Conservation (phyloP, 2,113 vertebrate species). For the Scartelaos histophorus region DNA sequence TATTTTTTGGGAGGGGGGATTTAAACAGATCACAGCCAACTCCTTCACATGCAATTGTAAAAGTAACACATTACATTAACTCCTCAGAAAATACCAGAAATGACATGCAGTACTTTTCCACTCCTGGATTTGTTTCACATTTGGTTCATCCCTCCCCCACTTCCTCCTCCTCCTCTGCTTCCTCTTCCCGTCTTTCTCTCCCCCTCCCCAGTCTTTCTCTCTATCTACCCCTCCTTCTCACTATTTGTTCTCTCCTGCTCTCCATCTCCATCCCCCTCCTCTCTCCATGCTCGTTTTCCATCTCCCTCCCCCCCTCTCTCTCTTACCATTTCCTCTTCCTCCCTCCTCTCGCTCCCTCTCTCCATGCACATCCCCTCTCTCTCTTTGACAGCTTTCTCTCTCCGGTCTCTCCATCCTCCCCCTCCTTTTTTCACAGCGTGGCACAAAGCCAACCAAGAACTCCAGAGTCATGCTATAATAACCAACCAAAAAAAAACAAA, state of each 20-base stretch:
- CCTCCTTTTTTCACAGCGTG: constrained; percentile 22
- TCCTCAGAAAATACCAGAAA: constrained; percentile 20
- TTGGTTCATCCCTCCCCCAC: constrained; percentile 38
- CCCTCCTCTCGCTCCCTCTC: background rate
- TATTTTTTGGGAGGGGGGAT: no score
- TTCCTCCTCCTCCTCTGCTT: constrained; percentile 12
- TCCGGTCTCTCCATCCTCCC: constrained; percentile 21
- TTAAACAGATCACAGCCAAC: no score
- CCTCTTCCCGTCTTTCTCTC: background rate
- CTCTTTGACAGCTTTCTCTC: no score
- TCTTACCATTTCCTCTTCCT: constrained; percentile 11
- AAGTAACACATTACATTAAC: constrained; percentile 11
- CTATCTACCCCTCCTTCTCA: no score
- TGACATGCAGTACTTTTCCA: constrained; percentile 73
- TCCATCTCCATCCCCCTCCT: no score
- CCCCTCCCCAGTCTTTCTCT: background rate
- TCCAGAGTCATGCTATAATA: constrained; percentile 33
- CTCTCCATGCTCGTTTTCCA: no score
- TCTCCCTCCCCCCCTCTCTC: constrained; percentile 22
- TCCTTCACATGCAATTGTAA: constrained; percentile 27
- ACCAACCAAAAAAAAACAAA: constrained; percentile 9
- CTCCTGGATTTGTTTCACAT: constrained; percentile 51
- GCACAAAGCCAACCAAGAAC: constrained; percentile 53
- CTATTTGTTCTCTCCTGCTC: no score
- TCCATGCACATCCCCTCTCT: background rate